These are phyloP conservation scores for human DNA, from an alignment of 2,113 vertebrate genomes.

Conservation along the genomic window GRCh38 chr5:81800501-81801000, in stretches of 20 bases:
- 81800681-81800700: neutral
- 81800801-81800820: neutral
- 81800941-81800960: neutral
- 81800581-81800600: neutral
- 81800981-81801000: neutral
- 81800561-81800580: neutral
- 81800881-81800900: neutral
- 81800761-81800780: neutral
- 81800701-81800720: neutral
- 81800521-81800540: neutral
- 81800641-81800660: neutral
- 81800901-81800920: neutral
- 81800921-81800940: neutral
- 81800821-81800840: neutral
- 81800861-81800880: slow-evolving; percentile 28
- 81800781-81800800: neutral
- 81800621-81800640: neutral
- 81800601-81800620: neutral
- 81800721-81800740: neutral
- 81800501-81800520: neutral
- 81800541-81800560: neutral
- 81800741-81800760: neutral
- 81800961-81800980: neutral
- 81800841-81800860: neutral
- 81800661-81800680: neutral